These are phyloP conservation scores for Labrus mixtus DNA, from an alignment of 2,113 vertebrate species.

Conservation along the genomic window DNA sequence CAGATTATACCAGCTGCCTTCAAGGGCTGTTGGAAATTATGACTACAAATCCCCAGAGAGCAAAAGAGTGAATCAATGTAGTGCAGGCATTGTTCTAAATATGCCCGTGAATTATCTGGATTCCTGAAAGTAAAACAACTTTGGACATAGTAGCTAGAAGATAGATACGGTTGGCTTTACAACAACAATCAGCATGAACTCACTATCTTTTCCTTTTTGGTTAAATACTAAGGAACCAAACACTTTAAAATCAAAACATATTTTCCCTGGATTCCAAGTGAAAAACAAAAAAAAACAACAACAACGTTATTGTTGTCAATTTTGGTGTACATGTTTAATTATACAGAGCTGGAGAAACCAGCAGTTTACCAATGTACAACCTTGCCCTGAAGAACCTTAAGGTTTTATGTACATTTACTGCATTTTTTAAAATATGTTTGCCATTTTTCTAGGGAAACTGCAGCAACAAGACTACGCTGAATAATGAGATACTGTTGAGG, in stretches of 20 bases:
- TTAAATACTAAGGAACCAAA: background rate
- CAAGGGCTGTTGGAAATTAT: constrained; percentile 57
- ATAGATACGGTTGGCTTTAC: background rate
- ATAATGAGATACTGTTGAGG: background rate
- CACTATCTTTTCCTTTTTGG: background rate
- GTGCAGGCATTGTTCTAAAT: background rate
- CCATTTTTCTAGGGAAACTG: background rate
- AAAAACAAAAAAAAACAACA: background rate
- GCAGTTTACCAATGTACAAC: background rate
- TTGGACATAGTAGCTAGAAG: too few relatives aligned
- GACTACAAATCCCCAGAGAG: constrained; percentile 38
- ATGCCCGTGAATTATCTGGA: too few relatives aligned
- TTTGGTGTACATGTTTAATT: background rate
- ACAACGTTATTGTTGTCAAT: background rate
- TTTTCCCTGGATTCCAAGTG: background rate
- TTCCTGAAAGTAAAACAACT: too few relatives aligned
- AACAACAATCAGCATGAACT: background rate
- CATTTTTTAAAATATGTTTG: background rate
- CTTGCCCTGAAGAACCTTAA: background rate
- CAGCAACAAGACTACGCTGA: background rate
- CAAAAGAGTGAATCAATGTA: background rate
- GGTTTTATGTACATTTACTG: background rate
- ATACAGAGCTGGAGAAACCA: background rate
- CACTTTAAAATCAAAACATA: background rate
- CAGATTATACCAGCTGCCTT: constrained; percentile 75